Conservation (phyloP, 2,888 invertebrate species). For the Troides aeacus region DNA sequence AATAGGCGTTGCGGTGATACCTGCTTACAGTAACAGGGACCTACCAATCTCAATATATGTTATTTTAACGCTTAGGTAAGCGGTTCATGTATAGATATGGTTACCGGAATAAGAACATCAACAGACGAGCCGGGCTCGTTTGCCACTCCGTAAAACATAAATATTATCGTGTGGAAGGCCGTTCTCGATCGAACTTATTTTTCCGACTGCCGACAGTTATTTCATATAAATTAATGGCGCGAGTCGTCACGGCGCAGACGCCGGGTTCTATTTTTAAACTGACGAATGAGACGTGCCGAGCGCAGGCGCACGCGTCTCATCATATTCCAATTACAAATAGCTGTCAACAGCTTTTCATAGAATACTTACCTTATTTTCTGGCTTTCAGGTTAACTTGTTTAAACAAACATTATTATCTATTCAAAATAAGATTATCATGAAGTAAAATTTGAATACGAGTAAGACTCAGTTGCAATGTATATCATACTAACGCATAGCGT, state of each 20-base stretch:
- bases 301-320: constrained; percentile 76
- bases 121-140: constrained; percentile 53
- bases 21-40: too few relatives aligned
- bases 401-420: constrained; percentile 37
- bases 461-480: too few relatives aligned
- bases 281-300: constrained; percentile 78
- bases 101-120: constrained; percentile 68
- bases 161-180: constrained; percentile 77
- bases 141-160: constrained; percentile 77
- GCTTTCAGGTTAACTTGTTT: constrained; percentile 49
- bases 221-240: constrained; percentile 80
- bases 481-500: too few relatives aligned
- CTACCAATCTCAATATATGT: too few relatives aligned
- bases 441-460: neutral
- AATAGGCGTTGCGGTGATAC: too few relatives aligned
- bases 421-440: constrained; percentile 15
- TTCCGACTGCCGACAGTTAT: constrained; percentile 80
- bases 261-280: constrained; percentile 78
- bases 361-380: constrained; percentile 54
- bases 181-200: constrained; percentile 76
- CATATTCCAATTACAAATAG: constrained; percentile 80
- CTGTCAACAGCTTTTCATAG: constrained; percentile 72
- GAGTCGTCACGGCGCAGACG: constrained; percentile 80
- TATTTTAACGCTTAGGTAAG: neutral
- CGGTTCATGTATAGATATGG: constrained; percentile 40